phyloP scores from a whole-genome alignment of 2,888 invertebrate genomes.

The Drosophila peninsularis region DNA sequence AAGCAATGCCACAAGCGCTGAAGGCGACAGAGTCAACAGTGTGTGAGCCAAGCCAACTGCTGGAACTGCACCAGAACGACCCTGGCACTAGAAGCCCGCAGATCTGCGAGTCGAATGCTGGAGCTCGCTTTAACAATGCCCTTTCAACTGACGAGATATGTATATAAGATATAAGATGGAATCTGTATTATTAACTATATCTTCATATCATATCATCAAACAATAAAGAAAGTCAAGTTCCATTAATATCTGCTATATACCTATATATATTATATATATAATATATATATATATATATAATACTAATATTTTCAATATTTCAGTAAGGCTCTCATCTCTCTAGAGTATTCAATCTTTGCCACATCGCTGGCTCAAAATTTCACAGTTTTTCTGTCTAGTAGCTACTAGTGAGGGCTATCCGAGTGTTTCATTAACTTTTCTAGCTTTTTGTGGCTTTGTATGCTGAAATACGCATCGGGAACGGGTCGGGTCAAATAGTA shows the following conservation, averaged over 20 bases:
- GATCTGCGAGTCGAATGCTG: background rate
- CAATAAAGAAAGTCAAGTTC: too few relatives aligned
- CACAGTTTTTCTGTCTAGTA: constrained; percentile 16
- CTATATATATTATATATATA: too few relatives aligned
- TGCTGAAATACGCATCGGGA: constrained; percentile 43
- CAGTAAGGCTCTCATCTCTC: too few relatives aligned
- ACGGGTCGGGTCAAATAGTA: constrained; percentile 55
- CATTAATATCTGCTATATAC: too few relatives aligned
- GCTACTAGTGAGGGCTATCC: constrained; percentile 1
- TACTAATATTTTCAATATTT: too few relatives aligned
- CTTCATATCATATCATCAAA: too few relatives aligned
- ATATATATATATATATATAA: too few relatives aligned
- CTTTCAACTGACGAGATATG: background rate
- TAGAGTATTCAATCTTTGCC: background rate
- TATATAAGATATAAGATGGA: background rate
- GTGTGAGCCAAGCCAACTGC: constrained; percentile 44
- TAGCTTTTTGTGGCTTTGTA: constrained; percentile 20
- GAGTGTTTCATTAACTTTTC: constrained; percentile 44
- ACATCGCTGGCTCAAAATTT: background rate
- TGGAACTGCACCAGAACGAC: constrained; percentile 27
- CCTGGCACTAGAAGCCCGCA: constrained; percentile 30
- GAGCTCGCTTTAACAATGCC: background rate
- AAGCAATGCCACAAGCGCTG: constrained; percentile 50
- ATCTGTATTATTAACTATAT: background rate
- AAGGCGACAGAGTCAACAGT: constrained; percentile 43